phyloP scores from a whole-genome alignment of 37 sponge, comb jelly and placozoan species.

The Diacarnus erythraeanus region DNA sequence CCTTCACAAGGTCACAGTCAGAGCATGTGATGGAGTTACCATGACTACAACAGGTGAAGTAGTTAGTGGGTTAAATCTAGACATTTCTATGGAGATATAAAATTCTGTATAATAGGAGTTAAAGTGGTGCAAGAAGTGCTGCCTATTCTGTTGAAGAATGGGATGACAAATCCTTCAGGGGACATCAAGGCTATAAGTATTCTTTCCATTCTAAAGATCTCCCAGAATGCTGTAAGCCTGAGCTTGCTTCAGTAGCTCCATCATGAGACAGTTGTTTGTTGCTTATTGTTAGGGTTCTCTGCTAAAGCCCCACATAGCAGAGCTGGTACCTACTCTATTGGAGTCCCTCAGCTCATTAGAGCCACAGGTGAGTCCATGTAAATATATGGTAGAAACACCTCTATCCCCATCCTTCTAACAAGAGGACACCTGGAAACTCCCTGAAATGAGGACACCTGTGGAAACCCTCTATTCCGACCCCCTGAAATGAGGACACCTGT shows the following conservation, averaged over 20 bases:
- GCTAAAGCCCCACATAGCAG: conserved; percentile 84
- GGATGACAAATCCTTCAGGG: conserved; percentile 55
- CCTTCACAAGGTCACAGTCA: conserved; percentile 74
- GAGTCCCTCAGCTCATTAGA: conserved; percentile 80
- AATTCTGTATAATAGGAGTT: conserved; percentile 13
- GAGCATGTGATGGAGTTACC: conserved; percentile 56
- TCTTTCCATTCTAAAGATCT: conserved; percentile 59
- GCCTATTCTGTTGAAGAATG: conserved; percentile 77
- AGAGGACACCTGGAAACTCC: too few relatives aligned
- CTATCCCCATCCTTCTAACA: too few relatives aligned
- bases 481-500: too few relatives aligned
- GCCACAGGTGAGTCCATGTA: conserved; percentile 63
- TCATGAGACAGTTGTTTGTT: background rate
- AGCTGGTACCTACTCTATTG: conserved; percentile 65
- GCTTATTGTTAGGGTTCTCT: conserved; percentile 46
- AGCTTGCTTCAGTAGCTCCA: too few relatives aligned
- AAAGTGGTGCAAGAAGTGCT: conserved; percentile 56
- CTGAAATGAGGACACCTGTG: too few relatives aligned
- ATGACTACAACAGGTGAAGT: conserved; percentile 19
- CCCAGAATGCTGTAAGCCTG: conserved; percentile 76
- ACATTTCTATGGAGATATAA: too few relatives aligned
- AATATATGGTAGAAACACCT: too few relatives aligned
- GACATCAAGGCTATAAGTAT: conserved; percentile 60
- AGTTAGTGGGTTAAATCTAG: too few relatives aligned
- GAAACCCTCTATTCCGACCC: too few relatives aligned